phyloP scores from a whole-genome alignment of 2,113 vertebrate genomes.

The Nothocercus nigrocapillus region DNA sequence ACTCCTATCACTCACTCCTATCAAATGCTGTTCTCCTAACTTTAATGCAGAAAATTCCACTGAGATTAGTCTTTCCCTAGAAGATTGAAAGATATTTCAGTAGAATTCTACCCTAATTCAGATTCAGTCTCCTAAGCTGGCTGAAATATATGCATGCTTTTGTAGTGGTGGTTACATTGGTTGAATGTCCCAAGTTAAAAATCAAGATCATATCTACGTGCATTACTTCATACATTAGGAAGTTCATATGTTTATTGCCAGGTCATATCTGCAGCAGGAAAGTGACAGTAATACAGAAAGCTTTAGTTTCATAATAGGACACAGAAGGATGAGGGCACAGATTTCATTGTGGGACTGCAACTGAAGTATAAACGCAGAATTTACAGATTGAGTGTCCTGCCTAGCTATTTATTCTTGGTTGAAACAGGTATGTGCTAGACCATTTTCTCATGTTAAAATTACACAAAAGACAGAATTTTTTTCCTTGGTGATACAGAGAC shows the following conservation, averaged over 20 bases:
- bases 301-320: rapidly evolving
- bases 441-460: not conserved
- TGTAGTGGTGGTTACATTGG: not conserved
- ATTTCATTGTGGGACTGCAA: not conserved
- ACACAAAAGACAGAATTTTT: not conserved
- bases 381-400: rapidly evolving
- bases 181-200: not conserved
- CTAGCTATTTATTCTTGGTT: not conserved
- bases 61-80: not conserved
- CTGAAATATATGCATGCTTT: not conserved
- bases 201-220: too few species aligned
- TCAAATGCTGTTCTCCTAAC: not conserved
- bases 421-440: not conserved
- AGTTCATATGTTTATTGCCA: not conserved
- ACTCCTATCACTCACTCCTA: not conserved
- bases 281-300: not conserved
- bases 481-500: not conserved
- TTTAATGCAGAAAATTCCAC: not conserved
- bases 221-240: rapidly evolving
- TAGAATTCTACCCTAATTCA: not conserved
- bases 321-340: not conserved
- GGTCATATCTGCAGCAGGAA: not conserved
- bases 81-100: not conserved
- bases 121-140: not conserved
- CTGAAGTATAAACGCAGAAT: not conserved